These are phyloP conservation scores for Vireo griseus DNA, from an alignment of 2,797 vertebrate species.

Conservation along the genomic window DNA sequence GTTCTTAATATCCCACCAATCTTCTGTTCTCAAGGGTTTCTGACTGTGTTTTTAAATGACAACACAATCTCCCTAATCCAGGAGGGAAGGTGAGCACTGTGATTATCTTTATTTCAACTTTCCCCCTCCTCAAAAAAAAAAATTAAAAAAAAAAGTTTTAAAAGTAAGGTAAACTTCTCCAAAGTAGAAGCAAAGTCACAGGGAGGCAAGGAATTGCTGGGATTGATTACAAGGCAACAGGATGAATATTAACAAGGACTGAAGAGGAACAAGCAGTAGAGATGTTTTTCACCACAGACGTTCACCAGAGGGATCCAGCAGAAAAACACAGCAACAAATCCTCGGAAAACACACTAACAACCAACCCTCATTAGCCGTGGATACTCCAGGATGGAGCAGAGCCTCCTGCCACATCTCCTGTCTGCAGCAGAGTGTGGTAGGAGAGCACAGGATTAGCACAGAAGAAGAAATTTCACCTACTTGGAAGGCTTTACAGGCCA, in stretches of 20 bases:
- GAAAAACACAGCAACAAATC: background rate
- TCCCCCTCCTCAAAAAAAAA: background rate
- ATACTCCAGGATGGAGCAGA: fast-evolving
- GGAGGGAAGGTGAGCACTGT: background rate
- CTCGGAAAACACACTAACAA: fast-evolving
- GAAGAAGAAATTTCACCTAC: background rate
- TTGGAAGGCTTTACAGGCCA: background rate
- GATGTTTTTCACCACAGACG: background rate
- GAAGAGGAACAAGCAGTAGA: background rate
- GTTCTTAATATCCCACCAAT: background rate
- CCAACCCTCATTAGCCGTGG: fast-evolving
- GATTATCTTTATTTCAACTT: background rate
- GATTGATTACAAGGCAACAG: background rate
- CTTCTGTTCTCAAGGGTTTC: background rate
- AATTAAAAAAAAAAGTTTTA: background rate
- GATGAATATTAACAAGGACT: background rate
- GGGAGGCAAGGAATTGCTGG: background rate
- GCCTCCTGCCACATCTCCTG: background rate
- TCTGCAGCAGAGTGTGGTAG: fast-evolving
- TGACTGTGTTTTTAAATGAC: background rate
- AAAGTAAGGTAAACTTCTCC: background rate
- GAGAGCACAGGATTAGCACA: background rate
- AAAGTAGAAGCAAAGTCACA: background rate
- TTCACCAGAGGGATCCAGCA: background rate
- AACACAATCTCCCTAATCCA: background rate